A percentile compares a stretch with the other conserved stretches of the same genome.
phyloP scores from a whole-genome alignment of 2,888 invertebrate genomes.

The Melolontha melolontha region DNA sequence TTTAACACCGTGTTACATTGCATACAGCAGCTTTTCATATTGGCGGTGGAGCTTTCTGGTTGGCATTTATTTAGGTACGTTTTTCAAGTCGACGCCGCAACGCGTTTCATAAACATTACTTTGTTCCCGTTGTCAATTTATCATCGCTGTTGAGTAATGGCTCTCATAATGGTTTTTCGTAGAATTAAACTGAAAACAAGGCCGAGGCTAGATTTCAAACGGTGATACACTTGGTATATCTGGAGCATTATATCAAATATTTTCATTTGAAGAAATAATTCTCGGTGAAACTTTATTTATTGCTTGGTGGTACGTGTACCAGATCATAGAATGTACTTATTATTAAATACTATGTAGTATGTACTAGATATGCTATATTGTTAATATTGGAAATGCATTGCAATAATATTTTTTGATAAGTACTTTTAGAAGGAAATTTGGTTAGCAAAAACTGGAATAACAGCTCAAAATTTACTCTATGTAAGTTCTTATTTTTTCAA shows the following conservation, averaged over 20 bases:
- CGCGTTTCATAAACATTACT: constrained; percentile 41
- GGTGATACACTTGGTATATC: neutral
- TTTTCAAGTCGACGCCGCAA: constrained; percentile 29
- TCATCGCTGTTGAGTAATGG: constrained; percentile 36
- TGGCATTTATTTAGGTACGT: constrained; percentile 33
- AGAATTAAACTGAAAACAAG: constrained; percentile 22
- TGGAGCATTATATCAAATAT: neutral
- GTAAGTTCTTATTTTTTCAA: too few relatives aligned
- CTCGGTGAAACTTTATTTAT: too few relatives aligned
- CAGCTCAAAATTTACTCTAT: too few relatives aligned
- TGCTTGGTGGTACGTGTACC: too few relatives aligned
- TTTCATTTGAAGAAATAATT: neutral
- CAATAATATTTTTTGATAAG: too few relatives aligned
- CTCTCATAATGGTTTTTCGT: constrained; percentile 25
- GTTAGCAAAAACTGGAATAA: too few relatives aligned
- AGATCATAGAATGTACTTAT: too few relatives aligned
- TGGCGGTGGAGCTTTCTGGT: constrained; percentile 51
- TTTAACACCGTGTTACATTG: constrained; percentile 18
- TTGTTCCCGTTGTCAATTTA: constrained; percentile 34
- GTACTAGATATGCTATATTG: too few relatives aligned
- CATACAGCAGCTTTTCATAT: constrained; percentile 7
- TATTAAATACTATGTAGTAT: too few relatives aligned
- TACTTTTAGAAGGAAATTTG: too few relatives aligned
- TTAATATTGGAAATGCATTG: too few relatives aligned
- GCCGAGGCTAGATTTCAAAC: constrained; percentile 10